Conservation (phyloP, 2,888 invertebrate species). For the Iselma pallidipennis region DNA sequence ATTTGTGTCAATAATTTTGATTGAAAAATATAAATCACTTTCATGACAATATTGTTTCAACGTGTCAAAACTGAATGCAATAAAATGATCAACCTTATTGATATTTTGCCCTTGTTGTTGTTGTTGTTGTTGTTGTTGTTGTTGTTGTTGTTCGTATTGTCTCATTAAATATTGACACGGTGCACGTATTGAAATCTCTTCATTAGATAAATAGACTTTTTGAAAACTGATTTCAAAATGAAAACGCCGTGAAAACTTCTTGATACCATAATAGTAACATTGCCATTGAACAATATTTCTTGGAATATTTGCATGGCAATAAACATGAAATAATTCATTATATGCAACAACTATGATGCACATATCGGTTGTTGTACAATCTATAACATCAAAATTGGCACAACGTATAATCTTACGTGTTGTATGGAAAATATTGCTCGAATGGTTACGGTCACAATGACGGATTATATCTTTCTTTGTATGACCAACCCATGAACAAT, state of each 20-base stretch:
- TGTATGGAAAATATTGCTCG: not conserved
- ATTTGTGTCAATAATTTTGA: not conserved
- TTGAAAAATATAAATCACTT: not conserved
- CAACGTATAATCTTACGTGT: not conserved
- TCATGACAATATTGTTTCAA: not conserved
- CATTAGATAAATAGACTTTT: not conserved
- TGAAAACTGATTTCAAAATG: conserved; percentile 1
- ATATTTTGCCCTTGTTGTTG: not conserved
- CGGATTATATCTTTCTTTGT: not conserved
- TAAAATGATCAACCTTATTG: not conserved
- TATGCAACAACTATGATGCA: not conserved
- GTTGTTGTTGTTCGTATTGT: too few species aligned
- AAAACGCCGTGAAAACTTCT: not conserved
- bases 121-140: not conserved
- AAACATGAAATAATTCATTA: conserved; percentile 4
- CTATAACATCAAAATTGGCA: not conserved
- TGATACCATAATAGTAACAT: not conserved
- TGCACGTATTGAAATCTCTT: not conserved
- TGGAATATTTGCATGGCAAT: not conserved
- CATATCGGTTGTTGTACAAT: not conserved
- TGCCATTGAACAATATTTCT: not conserved
- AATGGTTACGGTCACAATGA: not conserved
- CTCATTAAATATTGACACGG: not conserved
- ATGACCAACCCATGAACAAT: not conserved
- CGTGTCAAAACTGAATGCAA: not conserved